Percentiles rank a stretch among this genome's conserved stretches.
Evolutionary conservation across 2,797 vertebrate species (phyloP).

Genomic region (Sus cebifrons): DNA sequence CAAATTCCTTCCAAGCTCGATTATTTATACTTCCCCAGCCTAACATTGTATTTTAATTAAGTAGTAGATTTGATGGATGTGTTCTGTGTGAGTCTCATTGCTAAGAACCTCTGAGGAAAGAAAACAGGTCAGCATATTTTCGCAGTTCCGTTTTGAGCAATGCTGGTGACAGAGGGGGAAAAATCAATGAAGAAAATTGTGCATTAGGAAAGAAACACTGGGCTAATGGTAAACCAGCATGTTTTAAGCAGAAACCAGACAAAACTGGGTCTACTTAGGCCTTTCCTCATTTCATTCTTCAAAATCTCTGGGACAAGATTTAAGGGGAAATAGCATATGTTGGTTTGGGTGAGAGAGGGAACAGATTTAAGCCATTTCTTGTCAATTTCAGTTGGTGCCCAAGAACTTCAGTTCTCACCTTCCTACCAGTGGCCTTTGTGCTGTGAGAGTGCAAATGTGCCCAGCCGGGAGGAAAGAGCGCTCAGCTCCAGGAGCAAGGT

Average conservation of each 20-base stretch:
- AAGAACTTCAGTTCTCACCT: not conserved
- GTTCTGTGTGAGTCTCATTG: not conserved
- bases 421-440: not conserved
- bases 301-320: slow-evolving; percentile 13
- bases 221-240: slow-evolving; percentile 24
- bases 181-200: slow-evolving; percentile 74
- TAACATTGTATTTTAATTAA: slow-evolving; percentile 72
- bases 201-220: slow-evolving; percentile 40
- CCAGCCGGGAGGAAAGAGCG: not conserved
- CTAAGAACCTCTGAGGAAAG: slow-evolving; percentile 57
- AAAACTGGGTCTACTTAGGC: not conserved
- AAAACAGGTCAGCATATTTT: slow-evolving; percentile 71
- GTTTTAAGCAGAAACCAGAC: slow-evolving; percentile 47
- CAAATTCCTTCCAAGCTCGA: not conserved
- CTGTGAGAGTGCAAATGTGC: not conserved
- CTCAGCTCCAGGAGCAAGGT: not conserved
- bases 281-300: slow-evolving; percentile 21
- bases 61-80: slow-evolving; percentile 54
- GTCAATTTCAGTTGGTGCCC: not conserved
- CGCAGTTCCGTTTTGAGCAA: slow-evolving; percentile 60
- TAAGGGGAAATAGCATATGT: not conserved
- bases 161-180: not conserved
- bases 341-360: slow-evolving; percentile 3
- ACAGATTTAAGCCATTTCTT: not conserved
- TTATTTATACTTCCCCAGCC: slow-evolving; percentile 32